phyloP scores from a whole-genome alignment of 2,113 vertebrate genomes.

The Channa argus region DNA sequence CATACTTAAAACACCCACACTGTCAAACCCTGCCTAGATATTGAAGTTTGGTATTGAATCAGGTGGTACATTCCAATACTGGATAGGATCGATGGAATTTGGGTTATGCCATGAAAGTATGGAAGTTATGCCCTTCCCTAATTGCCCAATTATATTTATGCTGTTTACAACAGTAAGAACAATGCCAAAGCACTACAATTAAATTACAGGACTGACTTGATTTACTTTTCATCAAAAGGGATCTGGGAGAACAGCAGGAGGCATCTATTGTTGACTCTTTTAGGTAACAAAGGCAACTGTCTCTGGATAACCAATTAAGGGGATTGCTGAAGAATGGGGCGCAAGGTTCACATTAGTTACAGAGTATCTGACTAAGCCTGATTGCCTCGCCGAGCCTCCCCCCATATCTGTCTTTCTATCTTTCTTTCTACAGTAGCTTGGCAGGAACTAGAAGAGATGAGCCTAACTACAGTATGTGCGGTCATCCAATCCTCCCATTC shows the following conservation, averaged over 20 bases:
- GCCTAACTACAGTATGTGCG: conserved; percentile 53
- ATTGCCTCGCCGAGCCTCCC: conserved; percentile 12
- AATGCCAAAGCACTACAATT: conserved; percentile 54
- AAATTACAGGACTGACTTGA: conserved; percentile 65
- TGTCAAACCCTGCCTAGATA: too few relatives aligned
- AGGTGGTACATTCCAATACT: background rate
- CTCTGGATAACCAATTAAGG: conserved; percentile 78
- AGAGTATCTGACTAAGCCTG: conserved; percentile 43
- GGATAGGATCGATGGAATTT: too few relatives aligned
- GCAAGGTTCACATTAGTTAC: conserved; percentile 59
- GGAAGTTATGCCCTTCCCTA: too few relatives aligned
- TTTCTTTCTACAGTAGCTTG: conserved; percentile 52
- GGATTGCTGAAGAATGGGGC: conserved; percentile 55
- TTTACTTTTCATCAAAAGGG: conserved; percentile 63
- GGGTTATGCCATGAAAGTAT: too few relatives aligned
- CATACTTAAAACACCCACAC: too few relatives aligned
- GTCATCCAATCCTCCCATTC: conserved; percentile 74
- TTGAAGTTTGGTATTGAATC: conserved; percentile 4
- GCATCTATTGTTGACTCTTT: conserved; percentile 69
- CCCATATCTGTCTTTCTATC: conserved; percentile 42
- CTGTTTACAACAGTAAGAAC: conserved; percentile 59
- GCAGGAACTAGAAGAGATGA: conserved; percentile 49
- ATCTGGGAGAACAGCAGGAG: conserved; percentile 62
- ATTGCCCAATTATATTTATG: conserved; percentile 33
- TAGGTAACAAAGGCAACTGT: conserved; percentile 71